Evolutionary conservation across 1,140 invertebrate genomes (phyloP).

Genomic region (Streblospio benedicti): DNA sequence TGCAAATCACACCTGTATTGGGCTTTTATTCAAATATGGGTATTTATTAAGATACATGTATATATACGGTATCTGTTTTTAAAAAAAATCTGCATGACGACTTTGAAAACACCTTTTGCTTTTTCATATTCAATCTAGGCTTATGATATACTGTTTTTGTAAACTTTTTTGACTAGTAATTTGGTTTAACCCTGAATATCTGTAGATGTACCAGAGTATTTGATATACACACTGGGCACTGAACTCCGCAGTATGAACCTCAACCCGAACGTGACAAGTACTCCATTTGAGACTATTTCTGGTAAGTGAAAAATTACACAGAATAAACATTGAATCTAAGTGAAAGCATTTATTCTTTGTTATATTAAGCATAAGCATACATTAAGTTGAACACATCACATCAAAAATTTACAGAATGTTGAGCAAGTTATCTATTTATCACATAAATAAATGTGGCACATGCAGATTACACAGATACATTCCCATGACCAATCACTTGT

Average conservation of each 20-base stretch:
- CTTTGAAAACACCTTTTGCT: background rate
- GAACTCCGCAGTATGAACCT: slow-evolving; percentile 80
- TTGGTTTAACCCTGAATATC: slow-evolving; percentile 18
- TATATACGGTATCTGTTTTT: background rate
- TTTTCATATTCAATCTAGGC: background rate
- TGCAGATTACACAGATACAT: too few relatives aligned
- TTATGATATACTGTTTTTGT: background rate
- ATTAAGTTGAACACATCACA: too few relatives aligned
- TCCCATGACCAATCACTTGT: too few relatives aligned
- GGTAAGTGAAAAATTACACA: too few relatives aligned
- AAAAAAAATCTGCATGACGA: background rate
- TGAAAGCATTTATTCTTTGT: too few relatives aligned
- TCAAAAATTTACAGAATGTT: too few relatives aligned
- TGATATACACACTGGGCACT: slow-evolving; percentile 83
- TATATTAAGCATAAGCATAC: too few relatives aligned
- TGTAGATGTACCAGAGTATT: slow-evolving; percentile 69
- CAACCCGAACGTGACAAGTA: slow-evolving; percentile 66
- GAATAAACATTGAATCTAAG: too few relatives aligned
- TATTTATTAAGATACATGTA: background rate
- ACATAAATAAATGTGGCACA: too few relatives aligned
- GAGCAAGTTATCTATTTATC: too few relatives aligned
- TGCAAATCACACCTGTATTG: too few relatives aligned
- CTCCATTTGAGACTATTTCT: slow-evolving; percentile 69
- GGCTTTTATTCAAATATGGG: slow-evolving; percentile 2
- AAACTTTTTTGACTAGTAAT: slow-evolving; percentile 6